Evolutionary conservation across 2,797 vertebrate species (phyloP).

Genomic region (Rachycentron canadum): DNA sequence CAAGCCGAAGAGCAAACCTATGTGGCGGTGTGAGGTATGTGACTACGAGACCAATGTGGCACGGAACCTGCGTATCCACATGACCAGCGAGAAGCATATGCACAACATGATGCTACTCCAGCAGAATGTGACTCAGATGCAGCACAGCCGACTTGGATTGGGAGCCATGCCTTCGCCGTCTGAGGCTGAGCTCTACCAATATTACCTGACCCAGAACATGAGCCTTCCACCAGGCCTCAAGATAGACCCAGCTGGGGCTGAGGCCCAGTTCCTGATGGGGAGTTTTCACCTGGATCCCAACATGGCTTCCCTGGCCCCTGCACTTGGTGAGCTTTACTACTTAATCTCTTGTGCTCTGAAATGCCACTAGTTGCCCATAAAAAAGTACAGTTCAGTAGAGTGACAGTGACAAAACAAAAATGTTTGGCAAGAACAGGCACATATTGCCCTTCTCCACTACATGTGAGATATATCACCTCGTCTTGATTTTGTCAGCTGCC

Average conservation of each 20-base stretch:
- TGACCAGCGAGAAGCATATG: constrained; percentile 99
- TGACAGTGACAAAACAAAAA: too few species aligned
- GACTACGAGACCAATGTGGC: constrained; percentile 99
- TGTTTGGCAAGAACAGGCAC: not conserved
- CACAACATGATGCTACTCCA: constrained; percentile 99
- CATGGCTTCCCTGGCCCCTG: constrained; percentile 91
- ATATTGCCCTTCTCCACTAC: not conserved
- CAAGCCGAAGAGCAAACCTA: constrained; percentile 98
- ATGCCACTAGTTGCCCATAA: not conserved
- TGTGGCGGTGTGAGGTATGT: constrained; percentile 99
- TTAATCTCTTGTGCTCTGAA: constrained; percentile 28
- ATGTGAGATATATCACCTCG: not conserved
- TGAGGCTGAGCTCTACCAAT: constrained; percentile 98
- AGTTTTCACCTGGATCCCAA: constrained; percentile 95
- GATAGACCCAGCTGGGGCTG: constrained; percentile 91
- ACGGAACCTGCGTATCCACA: constrained; percentile 98
- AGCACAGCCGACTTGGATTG: constrained; percentile 93
- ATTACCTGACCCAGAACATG: constrained; percentile 99
- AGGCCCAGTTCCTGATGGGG: constrained; percentile 95
- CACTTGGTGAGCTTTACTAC: constrained; percentile 89
- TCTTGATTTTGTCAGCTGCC: constrained; percentile 20
- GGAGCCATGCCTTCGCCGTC: constrained; percentile 94
- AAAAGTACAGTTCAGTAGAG: not conserved
- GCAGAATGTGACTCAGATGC: constrained; percentile 97
- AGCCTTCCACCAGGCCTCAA: constrained; percentile 93